Conservation (phyloP, 2,888 invertebrate genomes). For the Dyspetes luteomarginatus region DNA sequence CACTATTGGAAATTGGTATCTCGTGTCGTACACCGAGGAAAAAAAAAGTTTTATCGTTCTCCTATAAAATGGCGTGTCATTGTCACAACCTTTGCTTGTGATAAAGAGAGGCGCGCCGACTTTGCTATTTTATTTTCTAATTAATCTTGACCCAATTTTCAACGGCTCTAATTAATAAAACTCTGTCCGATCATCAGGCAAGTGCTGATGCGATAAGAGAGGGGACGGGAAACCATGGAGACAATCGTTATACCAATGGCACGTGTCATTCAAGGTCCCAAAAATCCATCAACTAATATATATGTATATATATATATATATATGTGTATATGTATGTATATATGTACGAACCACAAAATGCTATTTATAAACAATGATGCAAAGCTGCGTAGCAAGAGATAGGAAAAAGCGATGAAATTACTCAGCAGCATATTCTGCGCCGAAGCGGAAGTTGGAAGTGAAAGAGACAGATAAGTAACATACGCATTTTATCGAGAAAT, state of each 20-base stretch:
- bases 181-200: too few relatives aligned
- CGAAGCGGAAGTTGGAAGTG: conserved; percentile 18
- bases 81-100: too few relatives aligned
- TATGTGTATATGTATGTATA: background rate
- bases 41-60: too few relatives aligned
- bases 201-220: too few relatives aligned
- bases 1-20: too few relatives aligned
- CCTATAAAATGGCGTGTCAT: too few relatives aligned
- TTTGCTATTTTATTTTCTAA: too few relatives aligned
- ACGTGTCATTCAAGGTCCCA: background rate
- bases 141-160: too few relatives aligned
- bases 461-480: background rate
- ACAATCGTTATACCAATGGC: background rate
- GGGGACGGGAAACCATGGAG: background rate
- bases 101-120: too few relatives aligned
- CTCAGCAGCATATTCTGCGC: background rate
- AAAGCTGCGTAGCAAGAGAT: background rate
- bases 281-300: background rate
- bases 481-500: conserved; percentile 8
- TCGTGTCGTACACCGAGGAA: too few relatives aligned
- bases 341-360: too few relatives aligned
- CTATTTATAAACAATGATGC: background rate
- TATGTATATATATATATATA: background rate
- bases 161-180: too few relatives aligned
- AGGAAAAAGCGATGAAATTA: background rate